Conservation (phyloP, 2,888 invertebrate species). For the Celastrina argiolus region DNA sequence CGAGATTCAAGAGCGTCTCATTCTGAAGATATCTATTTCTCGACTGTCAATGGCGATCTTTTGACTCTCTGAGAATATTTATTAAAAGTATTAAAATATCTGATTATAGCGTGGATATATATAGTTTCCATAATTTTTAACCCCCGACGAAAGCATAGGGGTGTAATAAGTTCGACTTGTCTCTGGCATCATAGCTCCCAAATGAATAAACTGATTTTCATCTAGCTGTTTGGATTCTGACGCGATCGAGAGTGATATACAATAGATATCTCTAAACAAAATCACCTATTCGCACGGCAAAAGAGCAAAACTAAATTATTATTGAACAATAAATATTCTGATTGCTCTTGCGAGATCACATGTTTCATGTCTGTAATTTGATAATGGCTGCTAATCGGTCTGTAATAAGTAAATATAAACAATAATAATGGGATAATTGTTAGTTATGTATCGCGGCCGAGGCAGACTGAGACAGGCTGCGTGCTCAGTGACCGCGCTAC, state of each 20-base stretch:
- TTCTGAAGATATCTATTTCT: background rate
- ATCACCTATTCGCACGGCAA: background rate
- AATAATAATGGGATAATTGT: background rate
- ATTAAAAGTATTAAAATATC: too few relatives aligned
- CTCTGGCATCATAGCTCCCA: too few relatives aligned
- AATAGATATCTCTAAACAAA: too few relatives aligned
- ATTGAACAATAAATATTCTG: background rate
- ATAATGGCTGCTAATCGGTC: background rate
- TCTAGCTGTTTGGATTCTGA: too few relatives aligned
- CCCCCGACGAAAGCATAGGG: too few relatives aligned
- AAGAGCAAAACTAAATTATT: background rate
- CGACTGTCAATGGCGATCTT: background rate
- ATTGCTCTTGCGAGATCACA: background rate
- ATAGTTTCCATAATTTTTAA: too few relatives aligned
- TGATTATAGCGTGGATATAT: too few relatives aligned
- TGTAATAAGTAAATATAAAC: slow-evolving; percentile 11
- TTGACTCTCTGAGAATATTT: background rate
- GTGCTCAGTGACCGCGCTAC: background rate
- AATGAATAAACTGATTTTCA: too few relatives aligned
- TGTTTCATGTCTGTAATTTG: background rate
- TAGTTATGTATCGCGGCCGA: background rate
- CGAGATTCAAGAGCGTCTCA: background rate
- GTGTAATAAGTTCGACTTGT: too few relatives aligned
- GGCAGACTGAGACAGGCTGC: background rate
- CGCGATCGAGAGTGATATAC: too few relatives aligned